Conservation (phyloP, 1,140 invertebrate genomes). For the Monomorium pharaonis region DNA sequence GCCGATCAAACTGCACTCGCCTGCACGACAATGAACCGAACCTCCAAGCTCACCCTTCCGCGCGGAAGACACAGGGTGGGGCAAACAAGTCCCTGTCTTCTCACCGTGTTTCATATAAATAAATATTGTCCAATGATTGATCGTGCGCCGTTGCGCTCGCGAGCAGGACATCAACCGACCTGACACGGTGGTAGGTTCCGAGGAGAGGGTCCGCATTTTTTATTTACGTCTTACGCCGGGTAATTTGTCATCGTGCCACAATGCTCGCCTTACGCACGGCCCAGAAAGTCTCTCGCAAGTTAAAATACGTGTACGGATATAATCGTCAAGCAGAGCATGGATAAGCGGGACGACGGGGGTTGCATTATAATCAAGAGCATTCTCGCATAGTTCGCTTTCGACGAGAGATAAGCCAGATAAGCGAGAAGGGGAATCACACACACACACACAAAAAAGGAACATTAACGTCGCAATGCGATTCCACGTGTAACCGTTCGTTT, state of each 20-base stretch:
- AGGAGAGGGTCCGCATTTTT: constrained; percentile 65
- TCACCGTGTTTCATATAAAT: constrained; percentile 73
- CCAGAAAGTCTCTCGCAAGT: constrained; percentile 67
- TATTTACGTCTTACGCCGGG: constrained; percentile 67
- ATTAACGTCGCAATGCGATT: constrained; percentile 27
- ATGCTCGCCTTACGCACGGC: constrained; percentile 63
- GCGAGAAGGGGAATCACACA: background rate
- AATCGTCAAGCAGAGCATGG: constrained; percentile 58
- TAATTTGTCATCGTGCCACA: constrained; percentile 77
- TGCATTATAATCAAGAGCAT: constrained; percentile 55
- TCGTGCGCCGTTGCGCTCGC: constrained; percentile 66
- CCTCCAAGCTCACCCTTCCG: constrained; percentile 24
- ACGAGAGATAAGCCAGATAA: background rate
- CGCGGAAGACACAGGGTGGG: background rate
- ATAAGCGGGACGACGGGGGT: constrained; percentile 47
- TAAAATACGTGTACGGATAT: constrained; percentile 73
- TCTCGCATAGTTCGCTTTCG: background rate
- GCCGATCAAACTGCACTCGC: constrained; percentile 63
- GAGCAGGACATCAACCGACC: constrained; percentile 68
- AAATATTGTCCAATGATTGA: constrained; percentile 80
- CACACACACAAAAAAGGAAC: constrained; percentile 45
- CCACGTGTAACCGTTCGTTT: background rate
- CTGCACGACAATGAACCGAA: constrained; percentile 62
- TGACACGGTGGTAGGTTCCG: constrained; percentile 48
- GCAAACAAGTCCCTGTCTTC: constrained; percentile 59